These are phyloP conservation scores for Cheirogaleus major DNA, from an alignment of 2,797 vertebrate genomes.

Conservation along the genomic window DNA sequence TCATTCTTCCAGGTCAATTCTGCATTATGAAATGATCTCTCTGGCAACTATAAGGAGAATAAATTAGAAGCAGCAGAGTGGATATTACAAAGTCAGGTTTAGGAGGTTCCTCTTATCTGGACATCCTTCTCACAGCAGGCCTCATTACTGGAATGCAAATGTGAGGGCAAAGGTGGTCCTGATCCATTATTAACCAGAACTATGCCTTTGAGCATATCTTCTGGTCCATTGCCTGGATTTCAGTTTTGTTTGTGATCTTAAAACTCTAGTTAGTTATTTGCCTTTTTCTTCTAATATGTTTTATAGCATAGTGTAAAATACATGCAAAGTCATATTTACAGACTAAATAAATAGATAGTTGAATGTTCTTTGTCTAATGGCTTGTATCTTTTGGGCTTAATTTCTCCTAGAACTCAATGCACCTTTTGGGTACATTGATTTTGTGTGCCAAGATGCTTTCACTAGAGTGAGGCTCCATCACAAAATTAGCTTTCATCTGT, in stretches of 20 bases:
- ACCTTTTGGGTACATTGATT: not conserved
- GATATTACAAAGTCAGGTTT: not conserved
- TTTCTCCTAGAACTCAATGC: not conserved
- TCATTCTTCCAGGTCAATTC: not conserved
- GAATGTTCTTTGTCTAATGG: not conserved
- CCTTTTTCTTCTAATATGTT: not conserved
- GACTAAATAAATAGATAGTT: not conserved
- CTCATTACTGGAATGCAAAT: not conserved
- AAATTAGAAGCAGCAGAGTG: not conserved
- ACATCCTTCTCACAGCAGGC: rapidly evolving
- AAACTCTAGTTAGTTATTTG: not conserved
- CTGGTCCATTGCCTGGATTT: not conserved
- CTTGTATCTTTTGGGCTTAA: not conserved
- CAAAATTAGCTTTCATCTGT: not conserved
- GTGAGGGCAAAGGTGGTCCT: not conserved
- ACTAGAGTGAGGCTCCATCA: not conserved
- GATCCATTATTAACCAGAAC: not conserved
- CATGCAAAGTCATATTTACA: not conserved
- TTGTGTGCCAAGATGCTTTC: not conserved
- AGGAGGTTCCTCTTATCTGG: not conserved
- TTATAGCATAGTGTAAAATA: not conserved
- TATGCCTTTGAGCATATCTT: not conserved
- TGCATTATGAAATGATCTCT: not conserved
- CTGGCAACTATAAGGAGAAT: not conserved
- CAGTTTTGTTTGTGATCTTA: not conserved